phyloP scores from a whole-genome alignment of 2,113 vertebrate species.

The Halcyon malimbica region DNA sequence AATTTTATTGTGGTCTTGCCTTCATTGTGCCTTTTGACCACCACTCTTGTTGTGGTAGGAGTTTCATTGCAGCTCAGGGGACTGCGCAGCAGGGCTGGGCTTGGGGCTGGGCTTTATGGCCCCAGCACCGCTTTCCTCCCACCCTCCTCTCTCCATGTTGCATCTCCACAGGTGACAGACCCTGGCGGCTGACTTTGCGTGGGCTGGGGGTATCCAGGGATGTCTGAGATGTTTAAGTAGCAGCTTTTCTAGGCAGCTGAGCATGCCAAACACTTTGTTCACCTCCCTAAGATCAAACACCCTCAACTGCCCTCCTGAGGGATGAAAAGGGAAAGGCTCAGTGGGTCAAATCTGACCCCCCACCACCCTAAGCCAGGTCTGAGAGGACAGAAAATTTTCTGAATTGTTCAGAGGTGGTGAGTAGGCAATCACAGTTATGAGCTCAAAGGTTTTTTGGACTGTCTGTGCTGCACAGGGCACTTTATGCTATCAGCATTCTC shows the following conservation, averaged over 20 bases:
- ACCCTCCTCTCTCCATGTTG: rapidly evolving
- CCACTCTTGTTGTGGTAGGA: not conserved
- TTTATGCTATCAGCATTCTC: not conserved
- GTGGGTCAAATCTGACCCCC: not conserved
- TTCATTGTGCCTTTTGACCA: not conserved
- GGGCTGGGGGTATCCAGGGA: not conserved
- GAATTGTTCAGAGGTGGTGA: not conserved
- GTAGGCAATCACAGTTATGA: not conserved
- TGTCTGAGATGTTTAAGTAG: not conserved
- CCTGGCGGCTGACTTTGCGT: not conserved
- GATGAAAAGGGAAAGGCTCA: not conserved
- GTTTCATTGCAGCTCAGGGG: not conserved
- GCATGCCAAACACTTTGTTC: not conserved
- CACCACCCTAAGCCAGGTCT: not conserved
- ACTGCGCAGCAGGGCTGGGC: not conserved
- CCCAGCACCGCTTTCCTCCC: not conserved
- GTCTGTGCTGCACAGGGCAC: not conserved
- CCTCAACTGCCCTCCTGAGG: rapidly evolving
- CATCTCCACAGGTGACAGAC: not conserved
- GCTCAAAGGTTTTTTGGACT: not conserved
- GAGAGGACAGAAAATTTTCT: not conserved
- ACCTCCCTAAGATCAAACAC: not conserved
- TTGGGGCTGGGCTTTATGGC: not conserved
- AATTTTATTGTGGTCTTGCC: not conserved
- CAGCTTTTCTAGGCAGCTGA: not conserved